These are phyloP conservation scores for Hemiscyllium ocellatum DNA, from an alignment of 2,113 vertebrate species.

Conservation along the genomic window DNA sequence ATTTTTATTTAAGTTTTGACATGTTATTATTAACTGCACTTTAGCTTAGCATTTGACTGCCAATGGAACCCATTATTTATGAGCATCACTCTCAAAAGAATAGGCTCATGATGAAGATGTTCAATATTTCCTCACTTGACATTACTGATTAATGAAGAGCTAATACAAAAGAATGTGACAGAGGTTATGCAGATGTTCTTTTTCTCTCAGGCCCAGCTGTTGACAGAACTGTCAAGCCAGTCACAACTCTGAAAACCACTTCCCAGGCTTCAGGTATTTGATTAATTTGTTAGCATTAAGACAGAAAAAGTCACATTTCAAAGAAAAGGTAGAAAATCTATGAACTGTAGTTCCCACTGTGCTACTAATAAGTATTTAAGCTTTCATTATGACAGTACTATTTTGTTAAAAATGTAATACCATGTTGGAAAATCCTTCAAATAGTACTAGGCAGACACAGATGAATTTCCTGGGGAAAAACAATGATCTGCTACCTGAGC, in stretches of 20 bases:
- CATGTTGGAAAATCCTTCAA: background rate
- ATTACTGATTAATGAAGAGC: background rate
- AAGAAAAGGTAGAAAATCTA: background rate
- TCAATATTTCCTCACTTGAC: background rate
- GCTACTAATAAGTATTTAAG: background rate
- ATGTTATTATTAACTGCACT: background rate
- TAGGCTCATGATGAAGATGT: background rate
- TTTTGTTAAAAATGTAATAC: background rate
- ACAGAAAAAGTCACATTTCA: background rate
- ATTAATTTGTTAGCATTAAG: background rate
- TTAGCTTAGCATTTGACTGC: background rate
- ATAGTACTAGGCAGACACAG: background rate
- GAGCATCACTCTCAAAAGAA: background rate
- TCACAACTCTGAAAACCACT: background rate
- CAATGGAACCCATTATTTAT: background rate
- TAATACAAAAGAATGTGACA: background rate
- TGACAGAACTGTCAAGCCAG: conserved; percentile 21
- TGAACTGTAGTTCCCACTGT: background rate
- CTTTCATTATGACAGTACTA: background rate
- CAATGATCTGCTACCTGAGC: background rate
- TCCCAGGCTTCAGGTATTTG: background rate
- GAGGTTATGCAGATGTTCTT: background rate
- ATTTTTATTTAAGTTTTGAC: background rate
- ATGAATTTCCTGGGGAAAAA: background rate
- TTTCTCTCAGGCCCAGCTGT: conserved; percentile 21